Evolutionary conservation across 2,113 vertebrate species (phyloP).

Genomic region (Uropsilus gracilis): DNA sequence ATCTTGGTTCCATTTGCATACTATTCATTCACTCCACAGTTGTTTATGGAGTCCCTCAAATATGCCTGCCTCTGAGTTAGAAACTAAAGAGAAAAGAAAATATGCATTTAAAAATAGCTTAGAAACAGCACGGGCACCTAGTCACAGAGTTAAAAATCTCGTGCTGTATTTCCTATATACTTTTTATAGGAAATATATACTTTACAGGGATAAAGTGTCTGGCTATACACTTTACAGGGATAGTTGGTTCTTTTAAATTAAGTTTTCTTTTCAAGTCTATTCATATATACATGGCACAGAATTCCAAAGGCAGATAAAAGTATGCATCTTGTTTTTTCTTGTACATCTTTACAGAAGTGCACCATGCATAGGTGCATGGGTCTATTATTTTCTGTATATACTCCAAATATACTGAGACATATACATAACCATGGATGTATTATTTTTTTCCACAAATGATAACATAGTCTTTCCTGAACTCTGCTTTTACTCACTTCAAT

Average conservation of each 20-base stretch:
- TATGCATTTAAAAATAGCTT: background rate
- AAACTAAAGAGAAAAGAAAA: background rate
- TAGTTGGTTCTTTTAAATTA: background rate
- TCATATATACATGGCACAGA: background rate
- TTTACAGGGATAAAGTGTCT: too few species aligned
- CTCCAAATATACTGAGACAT: too few species aligned
- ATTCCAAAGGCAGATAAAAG: background rate
- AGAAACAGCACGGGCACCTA: background rate
- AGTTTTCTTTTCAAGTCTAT: background rate
- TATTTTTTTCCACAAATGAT: too few species aligned
- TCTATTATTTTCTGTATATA: too few species aligned
- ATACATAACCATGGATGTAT: too few species aligned
- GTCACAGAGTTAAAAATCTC: background rate
- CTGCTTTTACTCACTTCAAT: background rate
- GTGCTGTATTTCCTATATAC: background rate
- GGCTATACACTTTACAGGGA: too few species aligned
- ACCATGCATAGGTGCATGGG: background rate
- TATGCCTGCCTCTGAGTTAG: background rate
- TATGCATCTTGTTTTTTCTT: background rate
- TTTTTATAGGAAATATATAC: too few species aligned
- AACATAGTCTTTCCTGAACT: background rate
- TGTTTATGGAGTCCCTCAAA: background rate
- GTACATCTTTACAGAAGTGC: background rate
- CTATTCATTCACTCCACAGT: background rate
- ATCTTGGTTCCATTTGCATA: rapidly evolving